Conservation (phyloP, 2,797 vertebrate genomes). For the Acanthurus tractus region DNA sequence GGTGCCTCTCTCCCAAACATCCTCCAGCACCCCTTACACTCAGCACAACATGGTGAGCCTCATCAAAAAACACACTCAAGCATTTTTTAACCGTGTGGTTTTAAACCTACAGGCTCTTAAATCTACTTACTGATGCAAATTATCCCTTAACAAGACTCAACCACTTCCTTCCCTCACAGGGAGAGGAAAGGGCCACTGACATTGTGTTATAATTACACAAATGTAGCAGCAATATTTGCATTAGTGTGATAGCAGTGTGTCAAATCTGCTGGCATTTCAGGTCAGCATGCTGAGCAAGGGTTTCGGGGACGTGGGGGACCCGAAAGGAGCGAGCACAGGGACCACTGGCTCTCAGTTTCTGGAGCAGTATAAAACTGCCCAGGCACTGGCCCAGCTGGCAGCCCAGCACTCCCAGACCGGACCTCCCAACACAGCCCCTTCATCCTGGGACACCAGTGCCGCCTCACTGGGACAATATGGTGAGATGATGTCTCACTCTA, state of each 20-base stretch:
- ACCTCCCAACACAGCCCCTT: constrained; percentile 79
- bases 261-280: constrained; percentile 63
- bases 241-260: neutral
- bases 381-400: constrained; percentile 96
- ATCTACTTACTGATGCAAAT: constrained; percentile 4
- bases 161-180: constrained; percentile 1
- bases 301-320: constrained; percentile 93
- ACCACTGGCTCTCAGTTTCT: constrained; percentile 97
- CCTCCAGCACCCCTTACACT: constrained; percentile 89
- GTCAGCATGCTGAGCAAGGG: constrained; percentile 95
- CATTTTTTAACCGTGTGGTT: neutral
- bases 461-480: constrained; percentile 93
- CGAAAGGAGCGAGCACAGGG: constrained; percentile 91
- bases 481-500: constrained; percentile 70
- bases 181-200: neutral
- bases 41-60: constrained; percentile 95
- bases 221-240: neutral
- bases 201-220: neutral
- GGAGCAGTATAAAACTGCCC: constrained; percentile 98
- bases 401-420: constrained; percentile 92
- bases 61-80: neutral
- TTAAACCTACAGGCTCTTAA: neutral
- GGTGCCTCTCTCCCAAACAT: constrained; percentile 87
- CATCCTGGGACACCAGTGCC: constrained; percentile 93
- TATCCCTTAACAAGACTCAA: neutral